phyloP scores from a whole-genome alignment of 1,140 invertebrate genomes.

The Parapsyche elsis region DNA sequence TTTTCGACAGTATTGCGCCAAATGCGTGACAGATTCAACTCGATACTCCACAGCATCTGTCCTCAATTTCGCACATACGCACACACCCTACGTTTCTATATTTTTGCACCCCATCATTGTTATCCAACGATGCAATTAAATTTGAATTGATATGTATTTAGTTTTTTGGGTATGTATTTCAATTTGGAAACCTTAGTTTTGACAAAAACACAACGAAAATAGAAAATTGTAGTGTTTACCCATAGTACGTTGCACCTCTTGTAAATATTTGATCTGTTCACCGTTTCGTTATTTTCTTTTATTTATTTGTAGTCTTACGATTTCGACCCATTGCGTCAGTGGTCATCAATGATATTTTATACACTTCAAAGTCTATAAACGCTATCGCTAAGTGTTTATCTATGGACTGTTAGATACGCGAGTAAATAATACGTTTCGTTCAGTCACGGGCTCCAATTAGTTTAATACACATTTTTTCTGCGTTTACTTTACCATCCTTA shows the following conservation, averaged over 20 bases:
- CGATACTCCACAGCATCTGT: conserved; percentile 12
- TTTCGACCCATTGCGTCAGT: no score
- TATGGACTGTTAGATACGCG: no score
- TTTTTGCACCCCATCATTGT: neutral
- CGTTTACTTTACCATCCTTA: no score
- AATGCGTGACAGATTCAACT: neutral
- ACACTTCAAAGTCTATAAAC: neutral
- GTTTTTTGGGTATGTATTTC: no score
- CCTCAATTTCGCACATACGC: neutral
- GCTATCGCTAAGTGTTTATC: no score
- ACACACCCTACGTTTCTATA: neutral
- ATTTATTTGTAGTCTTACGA: neutral
- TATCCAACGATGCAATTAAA: neutral
- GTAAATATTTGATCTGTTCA: conserved; percentile 11
- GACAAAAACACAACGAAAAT: neutral
- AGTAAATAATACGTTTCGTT: no score
- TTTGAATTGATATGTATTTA: neutral
- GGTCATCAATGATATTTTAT: neutral
- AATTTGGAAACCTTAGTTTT: neutral
- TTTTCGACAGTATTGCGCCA: conserved; percentile 7
- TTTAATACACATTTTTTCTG: no score
- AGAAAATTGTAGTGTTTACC: neutral
- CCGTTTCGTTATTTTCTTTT: neutral
- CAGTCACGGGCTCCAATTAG: no score
- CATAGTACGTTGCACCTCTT: neutral